Conservation (phyloP, 1,140 invertebrate species). For the Scaptomyza montana region DNA sequence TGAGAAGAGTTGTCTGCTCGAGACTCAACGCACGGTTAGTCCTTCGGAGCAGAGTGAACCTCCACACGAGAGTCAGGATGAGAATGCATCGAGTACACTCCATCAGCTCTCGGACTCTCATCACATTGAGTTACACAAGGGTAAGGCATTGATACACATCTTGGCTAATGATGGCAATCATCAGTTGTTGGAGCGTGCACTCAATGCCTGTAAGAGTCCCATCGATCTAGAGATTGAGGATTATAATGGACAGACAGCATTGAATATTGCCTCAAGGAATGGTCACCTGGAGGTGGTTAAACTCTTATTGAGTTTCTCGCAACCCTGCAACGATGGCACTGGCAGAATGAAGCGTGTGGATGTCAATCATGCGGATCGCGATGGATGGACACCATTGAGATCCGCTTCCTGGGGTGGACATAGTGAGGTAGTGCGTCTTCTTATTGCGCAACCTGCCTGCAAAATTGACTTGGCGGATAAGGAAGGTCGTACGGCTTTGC, state of each 20-base stretch:
- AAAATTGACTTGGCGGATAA: constrained; percentile 90
- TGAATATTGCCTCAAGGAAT: constrained; percentile 92
- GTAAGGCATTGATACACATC: constrained; percentile 89
- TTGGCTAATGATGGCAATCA: constrained; percentile 90
- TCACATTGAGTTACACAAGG: constrained; percentile 86
- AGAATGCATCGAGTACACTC: constrained; percentile 75
- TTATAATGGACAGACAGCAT: constrained; percentile 91
- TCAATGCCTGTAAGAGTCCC: constrained; percentile 86
- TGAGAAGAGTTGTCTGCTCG: constrained; percentile 77
- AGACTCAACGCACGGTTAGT: constrained; percentile 77
- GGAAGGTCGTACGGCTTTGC: constrained; percentile 89
- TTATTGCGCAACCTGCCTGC: constrained; percentile 90
- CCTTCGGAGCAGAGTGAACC: constrained; percentile 81
- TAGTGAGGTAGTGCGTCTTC: constrained; percentile 93
- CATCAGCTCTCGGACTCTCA: constrained; percentile 81
- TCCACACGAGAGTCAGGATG: constrained; percentile 76
- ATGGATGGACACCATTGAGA: constrained; percentile 94
- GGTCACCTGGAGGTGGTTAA: constrained; percentile 91
- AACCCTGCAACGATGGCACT: constrained; percentile 84
- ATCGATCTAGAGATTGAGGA: constrained; percentile 87
- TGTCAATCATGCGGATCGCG: constrained; percentile 93
- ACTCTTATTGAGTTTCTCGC: constrained; percentile 83
- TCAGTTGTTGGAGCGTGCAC: constrained; percentile 86
- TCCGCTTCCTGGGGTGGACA: constrained; percentile 97
- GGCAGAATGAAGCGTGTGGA: constrained; percentile 87